These are phyloP conservation scores for Cheilinus undulatus DNA, from an alignment of 2,113 vertebrate genomes.

Conservation along the genomic window DNA sequence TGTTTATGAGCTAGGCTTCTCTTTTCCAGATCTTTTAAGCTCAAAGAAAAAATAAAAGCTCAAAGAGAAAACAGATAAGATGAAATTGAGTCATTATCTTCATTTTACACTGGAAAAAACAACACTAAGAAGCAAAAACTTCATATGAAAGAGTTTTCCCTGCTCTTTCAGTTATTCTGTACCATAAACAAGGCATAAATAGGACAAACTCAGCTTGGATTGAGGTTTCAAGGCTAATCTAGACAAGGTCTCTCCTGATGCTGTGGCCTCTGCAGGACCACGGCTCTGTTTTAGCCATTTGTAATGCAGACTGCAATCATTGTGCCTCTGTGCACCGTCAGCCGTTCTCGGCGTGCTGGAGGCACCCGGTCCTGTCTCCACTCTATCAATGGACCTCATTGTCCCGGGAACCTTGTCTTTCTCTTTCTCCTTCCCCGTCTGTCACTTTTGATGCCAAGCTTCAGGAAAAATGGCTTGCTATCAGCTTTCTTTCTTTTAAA, in stretches of 20 bases:
- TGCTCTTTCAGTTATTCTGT: background rate
- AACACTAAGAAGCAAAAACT: background rate
- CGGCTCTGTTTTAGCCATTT: conserved; percentile 73
- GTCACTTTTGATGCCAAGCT: conserved; percentile 57
- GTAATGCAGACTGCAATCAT: conserved; percentile 73
- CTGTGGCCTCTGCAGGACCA: conserved; percentile 41
- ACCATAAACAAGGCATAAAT: conserved; percentile 5
- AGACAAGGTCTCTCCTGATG: conserved; percentile 35
- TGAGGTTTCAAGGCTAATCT: conserved; percentile 2
- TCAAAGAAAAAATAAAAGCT: background rate
- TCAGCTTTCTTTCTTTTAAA: conserved; percentile 28
- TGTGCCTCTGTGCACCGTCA: conserved; percentile 72
- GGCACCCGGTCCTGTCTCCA: conserved; percentile 78
- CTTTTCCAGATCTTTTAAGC: background rate
- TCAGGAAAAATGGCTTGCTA: conserved; percentile 8
- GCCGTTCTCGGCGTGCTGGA: conserved; percentile 59
- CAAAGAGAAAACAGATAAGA: background rate
- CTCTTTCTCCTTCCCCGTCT: conserved; percentile 29
- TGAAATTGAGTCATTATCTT: too few species aligned
- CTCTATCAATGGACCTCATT: conserved; percentile 80
- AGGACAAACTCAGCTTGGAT: conserved; percentile 17
- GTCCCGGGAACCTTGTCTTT: conserved; percentile 61
- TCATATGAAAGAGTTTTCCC: background rate
- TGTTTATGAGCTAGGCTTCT: background rate
- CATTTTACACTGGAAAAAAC: background rate